Percentiles rank a stretch among this genome's conserved stretches.
Conservation (phyloP, 2,888 invertebrate genomes). For the Mycogona germanica region DNA sequence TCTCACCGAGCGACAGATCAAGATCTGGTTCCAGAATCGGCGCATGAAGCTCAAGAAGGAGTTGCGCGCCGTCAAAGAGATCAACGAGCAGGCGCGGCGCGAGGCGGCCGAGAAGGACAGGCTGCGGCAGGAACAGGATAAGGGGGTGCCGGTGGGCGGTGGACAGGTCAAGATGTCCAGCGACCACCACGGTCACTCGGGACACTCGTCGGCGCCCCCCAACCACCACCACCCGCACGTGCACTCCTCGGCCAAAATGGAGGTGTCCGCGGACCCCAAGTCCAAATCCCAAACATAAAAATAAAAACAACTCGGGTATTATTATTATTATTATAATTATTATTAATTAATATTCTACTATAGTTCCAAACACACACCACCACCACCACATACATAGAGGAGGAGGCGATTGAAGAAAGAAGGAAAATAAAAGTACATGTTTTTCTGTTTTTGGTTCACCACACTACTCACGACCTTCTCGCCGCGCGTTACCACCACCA, state of each 20-base stretch:
- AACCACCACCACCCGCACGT: conserved; percentile 6
- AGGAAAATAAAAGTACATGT: too few species aligned
- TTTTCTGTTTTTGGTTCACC: too few species aligned
- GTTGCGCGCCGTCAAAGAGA: conserved; percentile 83
- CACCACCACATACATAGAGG: too few species aligned
- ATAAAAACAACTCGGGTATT: too few species aligned
- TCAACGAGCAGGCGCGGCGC: conserved; percentile 68
- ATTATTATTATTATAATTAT: too few species aligned
- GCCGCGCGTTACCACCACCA: too few species aligned
- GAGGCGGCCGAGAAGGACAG: conserved; percentile 57
- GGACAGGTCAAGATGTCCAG: conserved; percentile 42
- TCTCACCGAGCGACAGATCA: conserved; percentile 91
- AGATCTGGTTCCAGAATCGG: conserved; percentile 83
- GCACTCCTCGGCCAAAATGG: conserved; percentile 1
- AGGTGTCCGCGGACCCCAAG: conserved; percentile 9
- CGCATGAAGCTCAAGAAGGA: conserved; percentile 97
- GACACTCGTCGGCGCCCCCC: conserved; percentile 1
- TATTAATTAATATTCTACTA: too few species aligned
- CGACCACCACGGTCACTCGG: conserved; percentile 3
- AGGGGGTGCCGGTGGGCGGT: conserved; percentile 52
- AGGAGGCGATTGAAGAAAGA: too few species aligned
- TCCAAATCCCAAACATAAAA: conserved; percentile 13
- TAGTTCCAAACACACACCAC: too few species aligned
- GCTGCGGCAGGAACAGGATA: conserved; percentile 65
- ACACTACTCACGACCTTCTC: too few species aligned